These are phyloP conservation scores for Phyllopteryx taeniolatus DNA, from an alignment of 2,113 vertebrate species.

Conservation along the genomic window DNA sequence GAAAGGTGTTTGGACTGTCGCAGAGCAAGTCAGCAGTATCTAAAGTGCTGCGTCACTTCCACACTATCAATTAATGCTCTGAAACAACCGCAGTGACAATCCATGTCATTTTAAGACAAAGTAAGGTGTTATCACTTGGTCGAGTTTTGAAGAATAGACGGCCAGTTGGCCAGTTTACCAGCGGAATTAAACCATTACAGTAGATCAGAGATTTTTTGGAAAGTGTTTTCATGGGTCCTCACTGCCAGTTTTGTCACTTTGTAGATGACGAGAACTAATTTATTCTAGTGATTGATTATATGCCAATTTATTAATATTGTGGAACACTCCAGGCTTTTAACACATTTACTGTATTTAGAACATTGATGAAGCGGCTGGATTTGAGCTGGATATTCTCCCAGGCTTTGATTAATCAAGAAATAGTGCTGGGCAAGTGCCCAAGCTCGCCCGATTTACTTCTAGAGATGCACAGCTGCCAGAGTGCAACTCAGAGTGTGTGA, in stretches of 20 bases:
- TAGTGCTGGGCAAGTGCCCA: conserved; percentile 10
- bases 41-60: conserved; percentile 14
- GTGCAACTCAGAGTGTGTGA: background rate
- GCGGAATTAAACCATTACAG: conserved; percentile 17
- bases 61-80: background rate
- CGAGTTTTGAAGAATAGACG: conserved; percentile 1
- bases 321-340: conserved; percentile 34
- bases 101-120: background rate
- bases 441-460: conserved; percentile 22
- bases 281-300: conserved; percentile 39
- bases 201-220: conserved; percentile 26
- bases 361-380: conserved; percentile 42
- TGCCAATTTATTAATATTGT: conserved; percentile 40
- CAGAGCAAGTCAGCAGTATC: conserved; percentile 16
- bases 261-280: conserved; percentile 29
- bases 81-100: conserved; percentile 1
- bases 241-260: conserved; percentile 31
- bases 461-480: conserved; percentile 3
- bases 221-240: conserved; percentile 8
- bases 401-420: conserved; percentile 34
- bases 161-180: background rate
- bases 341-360: conserved; percentile 43
- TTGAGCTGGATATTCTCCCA: conserved; percentile 21
- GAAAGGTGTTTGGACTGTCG: conserved; percentile 23
- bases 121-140: conserved; percentile 6